Conservation (phyloP, 2,113 vertebrate genomes). For the Platysteira castanea region DNA sequence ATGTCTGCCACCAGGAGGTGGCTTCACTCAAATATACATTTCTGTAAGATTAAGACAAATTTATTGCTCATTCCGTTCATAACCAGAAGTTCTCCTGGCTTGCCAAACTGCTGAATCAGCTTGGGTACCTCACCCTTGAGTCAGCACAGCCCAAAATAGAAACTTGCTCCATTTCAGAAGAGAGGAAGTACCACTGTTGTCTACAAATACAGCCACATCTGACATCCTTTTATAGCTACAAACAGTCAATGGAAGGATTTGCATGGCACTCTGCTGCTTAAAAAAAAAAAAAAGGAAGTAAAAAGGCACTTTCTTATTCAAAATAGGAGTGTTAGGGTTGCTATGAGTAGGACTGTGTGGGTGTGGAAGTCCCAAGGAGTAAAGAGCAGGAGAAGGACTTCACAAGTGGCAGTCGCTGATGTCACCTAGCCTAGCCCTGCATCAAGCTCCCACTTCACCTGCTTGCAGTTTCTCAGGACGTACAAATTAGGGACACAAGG, state of each 20-base stretch:
- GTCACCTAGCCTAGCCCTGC: background rate
- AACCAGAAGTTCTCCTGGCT: slow-evolving; percentile 17
- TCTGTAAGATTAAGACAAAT: slow-evolving; percentile 9
- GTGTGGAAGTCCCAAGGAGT: background rate
- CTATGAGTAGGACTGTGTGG: background rate
- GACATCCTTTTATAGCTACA: background rate
- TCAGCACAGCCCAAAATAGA: slow-evolving; percentile 55
- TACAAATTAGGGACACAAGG: background rate
- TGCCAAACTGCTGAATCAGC: slow-evolving; percentile 54
- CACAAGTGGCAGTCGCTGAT: background rate
- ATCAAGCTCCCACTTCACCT: background rate
- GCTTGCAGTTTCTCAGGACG: background rate
- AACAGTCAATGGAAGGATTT: background rate
- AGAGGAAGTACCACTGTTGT: slow-evolving; percentile 5
- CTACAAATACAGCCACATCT: background rate
- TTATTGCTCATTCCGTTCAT: slow-evolving; percentile 26
- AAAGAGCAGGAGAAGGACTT: background rate
- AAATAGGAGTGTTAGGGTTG: background rate
- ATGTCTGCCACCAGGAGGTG: background rate
- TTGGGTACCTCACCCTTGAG: slow-evolving; percentile 45
- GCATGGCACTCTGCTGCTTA: background rate
- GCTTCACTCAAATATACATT: background rate
- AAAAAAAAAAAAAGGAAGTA: background rate
- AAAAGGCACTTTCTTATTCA: background rate
- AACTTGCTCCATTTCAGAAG: background rate